Conservation (phyloP, 2,113 vertebrate genomes). For the Machaerirhynchus nigripectus region DNA sequence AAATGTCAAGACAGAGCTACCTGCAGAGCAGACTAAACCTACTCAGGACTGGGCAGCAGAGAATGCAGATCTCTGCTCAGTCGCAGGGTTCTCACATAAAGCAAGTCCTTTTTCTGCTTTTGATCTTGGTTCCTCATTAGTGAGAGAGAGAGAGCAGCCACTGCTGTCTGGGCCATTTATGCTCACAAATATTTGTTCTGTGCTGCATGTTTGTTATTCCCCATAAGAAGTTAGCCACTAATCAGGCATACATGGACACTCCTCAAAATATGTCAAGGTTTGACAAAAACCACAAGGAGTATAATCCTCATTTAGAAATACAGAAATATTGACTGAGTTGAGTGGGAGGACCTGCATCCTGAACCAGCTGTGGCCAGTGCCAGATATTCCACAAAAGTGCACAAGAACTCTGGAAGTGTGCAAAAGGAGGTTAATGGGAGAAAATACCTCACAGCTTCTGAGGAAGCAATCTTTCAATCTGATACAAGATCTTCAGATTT, state of each 20-base stretch:
- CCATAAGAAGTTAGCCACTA: neutral
- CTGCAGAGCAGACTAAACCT: neutral
- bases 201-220: neutral
- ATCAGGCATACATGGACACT: neutral
- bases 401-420: neutral
- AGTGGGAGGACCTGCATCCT: neutral
- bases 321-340: neutral
- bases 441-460: neutral
- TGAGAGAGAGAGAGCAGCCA: neutral
- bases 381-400: neutral
- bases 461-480: neutral
- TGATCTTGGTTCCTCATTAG: neutral
- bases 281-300: neutral
- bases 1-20: neutral
- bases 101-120: neutral
- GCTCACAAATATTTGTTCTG: fast-evolving
- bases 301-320: neutral
- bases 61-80: neutral
- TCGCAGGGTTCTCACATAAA: neutral
- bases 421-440: neutral
- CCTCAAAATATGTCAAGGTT: neutral
- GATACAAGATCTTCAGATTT: neutral
- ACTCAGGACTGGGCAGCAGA: neutral
- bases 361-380: neutral
- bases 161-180: neutral